Evolutionary conservation across 2,113 vertebrate genomes (phyloP).

Genomic region (Zosterops lateralis): DNA sequence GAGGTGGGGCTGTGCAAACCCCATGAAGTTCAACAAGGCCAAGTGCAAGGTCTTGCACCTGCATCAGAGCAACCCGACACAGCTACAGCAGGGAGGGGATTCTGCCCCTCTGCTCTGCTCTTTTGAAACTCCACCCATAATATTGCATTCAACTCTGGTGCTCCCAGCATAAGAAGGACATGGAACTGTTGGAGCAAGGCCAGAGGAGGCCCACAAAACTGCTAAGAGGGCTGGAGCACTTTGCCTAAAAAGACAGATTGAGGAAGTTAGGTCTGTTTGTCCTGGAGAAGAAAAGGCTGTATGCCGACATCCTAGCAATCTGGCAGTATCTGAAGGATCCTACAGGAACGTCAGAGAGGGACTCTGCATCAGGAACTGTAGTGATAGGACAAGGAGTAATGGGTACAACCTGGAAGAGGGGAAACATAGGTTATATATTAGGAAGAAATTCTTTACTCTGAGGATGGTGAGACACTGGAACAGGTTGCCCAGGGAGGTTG

Average conservation of each 20-base stretch:
- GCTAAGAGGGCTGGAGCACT: not conserved
- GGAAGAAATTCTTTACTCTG: not conserved
- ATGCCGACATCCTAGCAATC: no score
- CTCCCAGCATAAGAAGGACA: not conserved
- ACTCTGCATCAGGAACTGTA: not conserved
- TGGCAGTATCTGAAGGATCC: not conserved
- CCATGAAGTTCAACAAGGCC: not conserved
- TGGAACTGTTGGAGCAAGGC: not conserved
- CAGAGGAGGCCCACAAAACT: fast-evolving
- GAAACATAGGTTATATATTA: not conserved
- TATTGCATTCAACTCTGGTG: not conserved
- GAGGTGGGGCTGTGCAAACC: not conserved
- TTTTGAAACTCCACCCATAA: not conserved
- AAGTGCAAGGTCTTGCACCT: not conserved
- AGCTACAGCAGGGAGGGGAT: not conserved
- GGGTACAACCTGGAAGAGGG: not conserved
- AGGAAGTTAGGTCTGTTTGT: not conserved
- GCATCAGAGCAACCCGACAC: no score
- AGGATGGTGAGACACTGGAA: not conserved
- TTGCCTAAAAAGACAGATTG: not conserved
- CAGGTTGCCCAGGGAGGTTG: not conserved
- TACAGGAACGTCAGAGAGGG: not conserved
- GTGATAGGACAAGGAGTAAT: not conserved
- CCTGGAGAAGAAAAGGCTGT: not conserved
- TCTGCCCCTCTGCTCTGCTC: not conserved